Percentiles rank a stretch among this genome's conserved stretches.
These are phyloP conservation scores for Oikopleura albicans DNA, from an alignment of 23 tunicate species.

Conservation along the genomic window DNA sequence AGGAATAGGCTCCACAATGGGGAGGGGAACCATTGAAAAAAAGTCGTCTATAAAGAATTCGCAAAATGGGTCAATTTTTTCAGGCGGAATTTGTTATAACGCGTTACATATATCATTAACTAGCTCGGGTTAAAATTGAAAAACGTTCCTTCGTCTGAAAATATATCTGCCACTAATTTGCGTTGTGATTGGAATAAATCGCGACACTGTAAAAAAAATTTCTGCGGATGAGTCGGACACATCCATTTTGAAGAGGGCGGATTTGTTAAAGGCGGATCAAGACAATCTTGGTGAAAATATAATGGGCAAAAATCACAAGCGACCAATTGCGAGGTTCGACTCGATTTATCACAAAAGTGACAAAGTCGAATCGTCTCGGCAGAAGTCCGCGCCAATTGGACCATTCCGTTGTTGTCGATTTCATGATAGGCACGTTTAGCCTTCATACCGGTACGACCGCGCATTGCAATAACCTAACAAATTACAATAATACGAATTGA, in stretches of 20 bases:
- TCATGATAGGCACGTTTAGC: conserved; percentile 26
- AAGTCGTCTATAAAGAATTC: no score
- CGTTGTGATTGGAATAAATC: neutral
- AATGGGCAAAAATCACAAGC: conserved; percentile 69
- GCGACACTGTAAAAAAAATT: neutral
- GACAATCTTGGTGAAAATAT: conserved; percentile 56
- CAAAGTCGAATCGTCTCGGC: neutral
- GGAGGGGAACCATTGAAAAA: no score
- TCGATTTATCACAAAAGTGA: conserved; percentile 31
- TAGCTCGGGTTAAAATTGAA: no score
- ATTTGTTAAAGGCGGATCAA: conserved; percentile 75
- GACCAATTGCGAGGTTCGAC: conserved; percentile 40
- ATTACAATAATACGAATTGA: no score
- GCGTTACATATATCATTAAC: no score
- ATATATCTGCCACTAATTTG: neutral
- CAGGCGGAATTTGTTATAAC: no score
- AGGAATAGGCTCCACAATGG: no score
- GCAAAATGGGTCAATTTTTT: no score
- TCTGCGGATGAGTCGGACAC: conserved; percentile 70
- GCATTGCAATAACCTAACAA: no score
- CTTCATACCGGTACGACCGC: neutral
- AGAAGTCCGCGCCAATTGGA: conserved; percentile 22
- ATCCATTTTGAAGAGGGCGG: conserved; percentile 74
- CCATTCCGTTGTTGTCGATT: conserved; percentile 41
- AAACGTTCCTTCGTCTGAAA: neutral